Evolutionary conservation across 1,140 invertebrate genomes (phyloP), one percentile per base, ranked within the genome.

Genomic region (Trinorchestia longiramus): DNA sequence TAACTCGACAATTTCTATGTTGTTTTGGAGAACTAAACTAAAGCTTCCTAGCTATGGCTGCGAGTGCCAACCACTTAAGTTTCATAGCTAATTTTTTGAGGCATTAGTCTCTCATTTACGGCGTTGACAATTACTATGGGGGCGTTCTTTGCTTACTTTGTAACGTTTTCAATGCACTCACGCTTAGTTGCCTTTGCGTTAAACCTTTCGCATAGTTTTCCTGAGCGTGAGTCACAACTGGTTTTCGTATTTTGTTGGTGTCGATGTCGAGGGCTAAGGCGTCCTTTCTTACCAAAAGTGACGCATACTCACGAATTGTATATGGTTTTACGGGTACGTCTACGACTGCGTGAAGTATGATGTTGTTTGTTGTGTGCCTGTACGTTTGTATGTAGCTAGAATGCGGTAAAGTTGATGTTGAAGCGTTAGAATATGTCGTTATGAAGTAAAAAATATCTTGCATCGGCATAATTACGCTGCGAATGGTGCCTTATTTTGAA

Each of bases 71-170:
- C n/a, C 43, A 42, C 88, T 42, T 90, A 43, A 90, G 8, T 42
- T 90, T 90, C 88, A 41, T 90, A 43, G n/a, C 88, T 90, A 90
- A 90, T 90, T 90, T n/a, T n/a, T 90, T 41, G 43, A 41, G 43
- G 43, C 88, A 15, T 41, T 42, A 42, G 88, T 90, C 41, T 42
- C 88, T 90, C 88, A 43, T 90, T 90, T 41, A 90, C 15, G 88
- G 41, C n/a, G 11, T 15, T 11, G 88, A 42, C 43, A 41, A 90
- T 90, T 90, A 77, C 62, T 77, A 28, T 28, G 62, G 1, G 62
- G 88, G 88, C 43, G 88, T 90, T 90, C 88, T 36, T 90, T 90
- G 88, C 88, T 90, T 90, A 8, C 43, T 41, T 90, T 42, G 43
- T 41, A 42, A 42, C 41, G n/a, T 90, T 90, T 43, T 42, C n/a